phyloP scores from a whole-genome alignment of 2,113 vertebrate species.

The Chrysochloris asiatica region DNA sequence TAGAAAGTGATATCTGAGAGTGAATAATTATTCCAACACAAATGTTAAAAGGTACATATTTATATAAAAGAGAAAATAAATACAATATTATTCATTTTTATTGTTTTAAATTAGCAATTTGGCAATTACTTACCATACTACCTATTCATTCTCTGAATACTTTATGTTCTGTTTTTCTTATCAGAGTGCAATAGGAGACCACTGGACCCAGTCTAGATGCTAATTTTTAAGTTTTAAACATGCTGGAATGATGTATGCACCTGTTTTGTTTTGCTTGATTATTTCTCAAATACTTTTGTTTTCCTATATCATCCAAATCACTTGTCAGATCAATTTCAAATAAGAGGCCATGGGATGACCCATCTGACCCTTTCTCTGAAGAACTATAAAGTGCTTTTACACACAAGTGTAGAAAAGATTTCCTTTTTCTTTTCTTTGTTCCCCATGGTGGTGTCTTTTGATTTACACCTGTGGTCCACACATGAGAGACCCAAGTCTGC shows the following conservation, averaged over 20 bases:
- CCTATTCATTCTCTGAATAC: not conserved
- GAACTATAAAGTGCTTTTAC: not conserved
- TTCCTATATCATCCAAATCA: not conserved
- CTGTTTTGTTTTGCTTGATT: no score
- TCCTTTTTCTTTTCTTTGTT: not conserved
- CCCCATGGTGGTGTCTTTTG: not conserved
- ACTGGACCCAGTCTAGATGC: not conserved
- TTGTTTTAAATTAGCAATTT: constrained; percentile 29
- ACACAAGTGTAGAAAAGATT: not conserved
- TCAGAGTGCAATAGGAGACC: not conserved
- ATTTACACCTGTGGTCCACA: not conserved
- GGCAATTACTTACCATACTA: not conserved
- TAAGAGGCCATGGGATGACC: not conserved
- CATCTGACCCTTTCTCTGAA: not conserved
- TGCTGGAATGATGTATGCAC: not conserved
- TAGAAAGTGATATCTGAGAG: not conserved
- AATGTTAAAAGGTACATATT: not conserved
- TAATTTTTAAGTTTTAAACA: constrained; percentile 30
- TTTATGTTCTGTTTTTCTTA: not conserved
- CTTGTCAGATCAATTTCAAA: constrained; percentile 28
- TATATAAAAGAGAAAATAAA: not conserved
- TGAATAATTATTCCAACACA: constrained; percentile 34
- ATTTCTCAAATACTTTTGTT: not conserved
- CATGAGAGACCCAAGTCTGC: not conserved
- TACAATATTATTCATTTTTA: not conserved